Percentiles rank a stretch among this genome's conserved stretches.
phyloP scores from a whole-genome alignment of 2,888 invertebrate genomes.

The Coenonympha arcania region DNA sequence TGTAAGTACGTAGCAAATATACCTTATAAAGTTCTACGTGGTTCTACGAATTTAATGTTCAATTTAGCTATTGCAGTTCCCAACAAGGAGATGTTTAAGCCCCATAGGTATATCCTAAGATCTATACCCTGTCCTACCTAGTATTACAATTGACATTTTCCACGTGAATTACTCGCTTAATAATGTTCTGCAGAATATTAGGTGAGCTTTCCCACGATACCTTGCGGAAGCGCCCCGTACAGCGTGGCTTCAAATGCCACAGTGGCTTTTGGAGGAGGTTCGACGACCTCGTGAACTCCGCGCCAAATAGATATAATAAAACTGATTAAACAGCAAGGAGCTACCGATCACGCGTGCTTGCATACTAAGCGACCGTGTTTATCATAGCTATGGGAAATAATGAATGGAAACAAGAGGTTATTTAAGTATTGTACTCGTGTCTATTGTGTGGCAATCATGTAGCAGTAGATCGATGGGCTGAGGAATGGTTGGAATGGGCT shows the following conservation, averaged over 20 bases:
- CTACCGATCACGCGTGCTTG: constrained; percentile 16
- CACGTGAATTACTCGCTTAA: background rate
- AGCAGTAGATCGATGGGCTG: background rate
- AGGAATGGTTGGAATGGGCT: background rate
- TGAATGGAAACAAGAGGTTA: constrained; percentile 1
- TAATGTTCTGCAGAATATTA: constrained; percentile 16
- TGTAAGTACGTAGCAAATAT: too few species aligned
- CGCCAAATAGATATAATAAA: constrained; percentile 23
- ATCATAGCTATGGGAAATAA: constrained; percentile 6
- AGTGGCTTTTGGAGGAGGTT: constrained; percentile 28
- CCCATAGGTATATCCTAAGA: too few species aligned
- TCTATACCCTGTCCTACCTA: too few species aligned
- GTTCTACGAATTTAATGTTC: too few species aligned
- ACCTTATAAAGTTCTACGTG: too few species aligned
- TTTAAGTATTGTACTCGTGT: background rate
- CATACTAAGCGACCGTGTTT: constrained; percentile 14
- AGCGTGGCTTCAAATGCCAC: constrained; percentile 24
- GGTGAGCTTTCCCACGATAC: constrained; percentile 14
- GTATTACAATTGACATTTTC: too few species aligned
- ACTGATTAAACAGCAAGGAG: constrained; percentile 20
- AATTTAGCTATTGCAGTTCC: too few species aligned
- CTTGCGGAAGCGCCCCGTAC: background rate
- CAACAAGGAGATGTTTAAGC: too few species aligned
- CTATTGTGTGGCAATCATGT: background rate
- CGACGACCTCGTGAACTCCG: constrained; percentile 24